These are phyloP conservation scores for Drosophila persimilis DNA, from an alignment of 1,140 invertebrate genomes.

Conservation along the genomic window DNA sequence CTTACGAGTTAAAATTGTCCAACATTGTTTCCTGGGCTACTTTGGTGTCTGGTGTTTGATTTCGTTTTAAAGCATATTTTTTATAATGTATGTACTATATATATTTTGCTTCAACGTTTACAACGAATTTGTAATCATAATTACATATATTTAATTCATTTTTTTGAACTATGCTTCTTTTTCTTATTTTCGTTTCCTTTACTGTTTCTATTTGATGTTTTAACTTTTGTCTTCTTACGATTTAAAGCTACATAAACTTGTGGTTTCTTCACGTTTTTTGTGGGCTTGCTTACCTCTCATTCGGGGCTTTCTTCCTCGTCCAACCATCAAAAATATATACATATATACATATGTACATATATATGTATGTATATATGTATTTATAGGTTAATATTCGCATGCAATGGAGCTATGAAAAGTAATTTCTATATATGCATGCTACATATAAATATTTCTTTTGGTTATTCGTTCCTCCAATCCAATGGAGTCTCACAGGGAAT, in stretches of 20 bases:
- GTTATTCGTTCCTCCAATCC: not conserved
- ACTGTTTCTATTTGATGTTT: slow-evolving; percentile 32
- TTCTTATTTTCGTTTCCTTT: too few species aligned
- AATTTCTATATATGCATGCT: slow-evolving; percentile 6
- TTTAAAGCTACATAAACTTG: slow-evolving; percentile 61
- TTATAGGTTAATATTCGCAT: slow-evolving; percentile 24
- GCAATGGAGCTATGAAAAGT: slow-evolving; percentile 10
- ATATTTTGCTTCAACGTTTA: slow-evolving; percentile 54
- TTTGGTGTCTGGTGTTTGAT: too few species aligned
- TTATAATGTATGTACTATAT: slow-evolving; percentile 6
- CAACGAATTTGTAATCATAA: slow-evolving; percentile 53
- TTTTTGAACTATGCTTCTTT: too few species aligned
- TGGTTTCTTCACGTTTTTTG: slow-evolving; percentile 31
- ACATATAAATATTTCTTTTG: slow-evolving; percentile 21
- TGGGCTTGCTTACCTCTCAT: slow-evolving; percentile 61
- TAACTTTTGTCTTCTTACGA: slow-evolving; percentile 21
- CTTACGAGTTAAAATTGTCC: too few species aligned
- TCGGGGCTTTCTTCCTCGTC: not conserved
- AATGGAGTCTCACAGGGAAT: slow-evolving; percentile 5
- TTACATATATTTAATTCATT: not conserved
- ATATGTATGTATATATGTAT: slow-evolving; percentile 8
- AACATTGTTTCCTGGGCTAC: too few species aligned
- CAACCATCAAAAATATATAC: slow-evolving; percentile 7
- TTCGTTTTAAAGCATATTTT: too few species aligned
- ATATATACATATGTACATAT: slow-evolving; percentile 10